Evolutionary conservation across 2,888 invertebrate genomes (phyloP), one percentile per base, ranked within the genome.

Genomic region (Orthonevra nobilis): DNA sequence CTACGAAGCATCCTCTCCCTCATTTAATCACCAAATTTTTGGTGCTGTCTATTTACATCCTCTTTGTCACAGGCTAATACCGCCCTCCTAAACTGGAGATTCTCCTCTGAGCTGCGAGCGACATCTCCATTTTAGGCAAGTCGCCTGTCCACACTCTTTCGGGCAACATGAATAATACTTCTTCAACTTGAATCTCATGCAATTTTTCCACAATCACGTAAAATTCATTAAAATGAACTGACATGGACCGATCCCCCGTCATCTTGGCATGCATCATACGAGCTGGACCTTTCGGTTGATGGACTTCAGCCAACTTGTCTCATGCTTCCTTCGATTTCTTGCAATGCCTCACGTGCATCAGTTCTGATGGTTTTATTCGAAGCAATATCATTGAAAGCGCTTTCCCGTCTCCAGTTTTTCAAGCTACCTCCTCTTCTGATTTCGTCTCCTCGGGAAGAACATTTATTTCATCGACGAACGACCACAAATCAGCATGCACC

Each of bases 261-360:
- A 86, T 46, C 26, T 61, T 66, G 10, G 17, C 19, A 26, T 56
- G 40, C 36, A 81, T 7, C 50, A 69, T 81, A 6, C 75, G 30
- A 3, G 64, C 61, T 0, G 86, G 87, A 2, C 86, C 86, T 14
- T 81, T 82, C n/a, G 86, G 86, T 63, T 85, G 82, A 46, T 86
- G 85, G 15, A 85, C 84, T 4, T 12, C 23, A 34, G 85, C 54
- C 17, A 89, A 72, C 64, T 83, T 88, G 2, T 81, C 23, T 88
- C 87, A 89, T n/a, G 87, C 81, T 7, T 85, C 84, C 3, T 82
- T 82, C 0, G 87, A 84, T 7, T 50, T 77, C 9, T 30, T 38
- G 54, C 84, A 86, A 12, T 60, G 58, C 44, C 84, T 85, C 0
- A 86, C 38, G 60, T 84, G 84, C 34, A 86, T 85, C 14, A 85